phyloP scores from a whole-genome alignment of 2,113 vertebrate genomes.

The Gracilinanus agilis region DNA sequence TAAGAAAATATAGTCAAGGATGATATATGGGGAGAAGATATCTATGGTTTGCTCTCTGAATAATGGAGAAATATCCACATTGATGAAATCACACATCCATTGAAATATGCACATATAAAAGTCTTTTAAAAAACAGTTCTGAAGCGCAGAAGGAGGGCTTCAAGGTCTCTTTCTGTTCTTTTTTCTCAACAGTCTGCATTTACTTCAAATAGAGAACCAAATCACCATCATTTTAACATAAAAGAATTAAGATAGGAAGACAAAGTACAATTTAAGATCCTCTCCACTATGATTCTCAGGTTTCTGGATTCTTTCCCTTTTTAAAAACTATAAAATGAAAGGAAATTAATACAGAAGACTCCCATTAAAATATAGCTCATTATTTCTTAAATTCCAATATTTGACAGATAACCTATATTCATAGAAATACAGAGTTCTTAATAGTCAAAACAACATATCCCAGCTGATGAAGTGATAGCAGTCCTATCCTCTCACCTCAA shows the following conservation, averaged over 20 bases:
- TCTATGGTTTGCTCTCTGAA: not conserved
- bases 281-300: not conserved
- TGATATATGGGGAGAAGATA: not conserved
- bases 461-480: not conserved
- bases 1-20: not conserved
- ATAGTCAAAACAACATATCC: not conserved
- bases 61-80: not conserved
- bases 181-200: not conserved
- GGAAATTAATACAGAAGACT: slow-evolving; percentile 34
- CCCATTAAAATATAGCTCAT: not conserved
- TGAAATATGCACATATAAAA: not conserved
- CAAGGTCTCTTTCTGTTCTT: not conserved
- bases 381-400: not conserved
- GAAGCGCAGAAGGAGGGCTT: not conserved
- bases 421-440: not conserved
- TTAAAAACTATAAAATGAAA: not conserved
- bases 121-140: not conserved
- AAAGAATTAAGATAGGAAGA: slow-evolving; percentile 13
- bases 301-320: not conserved
- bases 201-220: not conserved
- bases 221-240: not conserved
- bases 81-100: not conserved
- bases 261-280: not conserved
- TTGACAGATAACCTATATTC: not conserved
- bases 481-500: not conserved